Base-by-base conservation (phyloP, 1,140 invertebrate genomes). In the Mylabris phalerata region DNA sequence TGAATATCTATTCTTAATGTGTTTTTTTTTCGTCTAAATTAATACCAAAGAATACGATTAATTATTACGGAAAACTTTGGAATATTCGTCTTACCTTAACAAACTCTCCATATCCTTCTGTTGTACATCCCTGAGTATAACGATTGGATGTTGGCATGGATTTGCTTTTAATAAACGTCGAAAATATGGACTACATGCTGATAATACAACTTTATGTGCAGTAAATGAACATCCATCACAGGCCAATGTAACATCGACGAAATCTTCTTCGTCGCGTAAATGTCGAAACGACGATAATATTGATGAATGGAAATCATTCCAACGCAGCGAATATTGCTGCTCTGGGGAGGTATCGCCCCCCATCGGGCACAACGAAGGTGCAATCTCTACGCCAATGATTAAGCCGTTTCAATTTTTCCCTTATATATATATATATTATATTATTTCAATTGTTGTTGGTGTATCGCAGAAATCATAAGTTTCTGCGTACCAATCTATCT, bases 171-270 rank as follows among this genome's bases (percentile, higher is more conserved):
- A 82, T 61, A 95, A 78, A 67, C 86, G 82, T 67, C 90, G 82
- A 79, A 95, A 94, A 77, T 93, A 95, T 7, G 92, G 90, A 75
- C 92, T 94, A 79, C 91, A 93, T 25, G 92, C 91, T 50, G 91
- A 93, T 52, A 95, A 81, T 32, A 95, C 91, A 66, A 88, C 87
- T 80, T 93, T 93, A 79, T 95, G 93, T 42, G 92, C 93, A 55
- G 86, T 89, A 73, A 93, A 90, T 50, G 85, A 90, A 68, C 85
- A 84, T 62, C 88, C 90, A 70, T 94, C 92, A 79, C 91, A 94
- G 63, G 92, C 92, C 62, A 95, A 79, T 25, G 93, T 95, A 58
- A 95, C 92, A 75, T 95, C 93, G 41, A 94, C 90, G 71, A 91
- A 91, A 75, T 91, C 89, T 76, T 90, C 88, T 74, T 90, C 86